These are phyloP conservation scores for Campylomormyrus tamandua DNA, from an alignment of 2,113 vertebrate species.

Conservation along the genomic window DNA sequence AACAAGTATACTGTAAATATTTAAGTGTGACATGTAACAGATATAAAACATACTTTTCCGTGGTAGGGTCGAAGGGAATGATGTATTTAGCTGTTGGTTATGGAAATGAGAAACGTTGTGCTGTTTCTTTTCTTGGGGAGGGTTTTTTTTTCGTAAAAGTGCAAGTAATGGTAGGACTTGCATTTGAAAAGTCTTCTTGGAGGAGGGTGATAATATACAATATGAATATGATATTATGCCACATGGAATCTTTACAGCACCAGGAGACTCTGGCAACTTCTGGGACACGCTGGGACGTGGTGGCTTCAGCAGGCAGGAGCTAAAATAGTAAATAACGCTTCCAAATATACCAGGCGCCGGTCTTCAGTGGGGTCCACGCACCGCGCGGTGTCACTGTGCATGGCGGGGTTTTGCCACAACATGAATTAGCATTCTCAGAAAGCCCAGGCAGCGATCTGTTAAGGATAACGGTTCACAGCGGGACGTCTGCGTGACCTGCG, in stretches of 20 bases:
- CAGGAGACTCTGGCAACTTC: background rate
- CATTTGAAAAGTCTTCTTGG: background rate
- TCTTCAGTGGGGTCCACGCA: background rate
- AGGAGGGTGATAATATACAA: background rate
- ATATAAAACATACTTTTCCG: background rate
- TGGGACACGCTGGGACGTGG: background rate
- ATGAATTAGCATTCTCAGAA: background rate
- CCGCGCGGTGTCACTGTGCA: background rate
- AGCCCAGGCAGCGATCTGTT: background rate
- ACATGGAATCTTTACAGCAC: background rate
- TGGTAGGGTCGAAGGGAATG: background rate
- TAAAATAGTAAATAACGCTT: background rate
- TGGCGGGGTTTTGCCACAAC: background rate
- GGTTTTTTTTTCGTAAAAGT: background rate
- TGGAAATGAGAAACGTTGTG: background rate
- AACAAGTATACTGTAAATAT: conserved; percentile 9
- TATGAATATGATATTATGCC: background rate
- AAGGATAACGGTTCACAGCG: background rate
- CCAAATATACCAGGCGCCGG: background rate
- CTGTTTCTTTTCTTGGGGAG: background rate
- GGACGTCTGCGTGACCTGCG: background rate
- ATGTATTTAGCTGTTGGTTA: background rate
- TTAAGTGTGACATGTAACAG: background rate
- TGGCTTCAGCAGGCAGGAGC: background rate
- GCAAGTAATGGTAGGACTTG: background rate